phyloP scores from a whole-genome alignment of 92 coral and sea anemone species.

The Epizoanthus scotinus region DNA sequence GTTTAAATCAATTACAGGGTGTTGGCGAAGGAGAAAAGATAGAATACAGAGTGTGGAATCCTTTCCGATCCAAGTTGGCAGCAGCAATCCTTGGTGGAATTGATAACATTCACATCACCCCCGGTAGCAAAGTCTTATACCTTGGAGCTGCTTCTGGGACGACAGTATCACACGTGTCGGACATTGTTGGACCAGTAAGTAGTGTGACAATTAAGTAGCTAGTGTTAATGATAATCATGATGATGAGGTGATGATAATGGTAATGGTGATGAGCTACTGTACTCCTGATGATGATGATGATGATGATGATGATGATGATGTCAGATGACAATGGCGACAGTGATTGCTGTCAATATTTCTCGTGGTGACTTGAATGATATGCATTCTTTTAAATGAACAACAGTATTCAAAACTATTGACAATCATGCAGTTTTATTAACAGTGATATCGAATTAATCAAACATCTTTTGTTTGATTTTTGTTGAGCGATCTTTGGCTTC shows the following conservation, averaged over 20 bases:
- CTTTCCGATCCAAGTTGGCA: conserved; percentile 97
- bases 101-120: conserved; percentile 92
- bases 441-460: no score
- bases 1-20: conserved; percentile 49
- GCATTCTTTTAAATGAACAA: no score
- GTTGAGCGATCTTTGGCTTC: no score
- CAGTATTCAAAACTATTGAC: no score
- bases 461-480: no score
- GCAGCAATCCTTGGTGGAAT: conserved; percentile 99
- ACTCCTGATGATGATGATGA: no score
- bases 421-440: no score
- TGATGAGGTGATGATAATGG: not conserved
- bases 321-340: no score
- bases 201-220: not conserved
- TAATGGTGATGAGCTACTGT: no score
- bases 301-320: no score
- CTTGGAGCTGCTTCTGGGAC: conserved; percentile 99
- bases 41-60: conserved; percentile 99
- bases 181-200: conserved; percentile 98
- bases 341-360: no score
- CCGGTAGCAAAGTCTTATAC: conserved; percentile 95
- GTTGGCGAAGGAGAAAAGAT: conserved; percentile 86
- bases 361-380: no score
- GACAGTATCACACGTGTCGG: conserved; percentile 98
- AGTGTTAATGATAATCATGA: not conserved